phyloP scores from a whole-genome alignment of 2,113 vertebrate genomes.

The Gymnorhina tibicen region DNA sequence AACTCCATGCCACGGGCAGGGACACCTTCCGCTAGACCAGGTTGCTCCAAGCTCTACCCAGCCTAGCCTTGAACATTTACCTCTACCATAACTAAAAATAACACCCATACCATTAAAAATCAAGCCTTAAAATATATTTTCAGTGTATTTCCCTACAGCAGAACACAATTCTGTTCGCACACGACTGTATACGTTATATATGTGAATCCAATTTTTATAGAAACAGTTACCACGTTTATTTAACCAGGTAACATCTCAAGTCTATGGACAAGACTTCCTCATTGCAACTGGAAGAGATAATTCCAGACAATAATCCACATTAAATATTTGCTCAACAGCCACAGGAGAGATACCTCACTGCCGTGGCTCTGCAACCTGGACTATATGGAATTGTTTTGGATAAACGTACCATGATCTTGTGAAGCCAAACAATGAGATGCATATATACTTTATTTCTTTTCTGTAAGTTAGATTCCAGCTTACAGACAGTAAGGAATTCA shows the following conservation, averaged over 20 bases:
- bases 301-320: neutral
- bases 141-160: neutral
- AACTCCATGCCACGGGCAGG: neutral
- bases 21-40: neutral
- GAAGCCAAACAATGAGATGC: neutral
- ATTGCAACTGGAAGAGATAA: neutral
- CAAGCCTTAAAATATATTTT: neutral
- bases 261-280: neutral
- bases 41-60: neutral
- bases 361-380: neutral
- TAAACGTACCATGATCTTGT: neutral
- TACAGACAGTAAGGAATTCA: neutral
- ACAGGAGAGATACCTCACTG: neutral
- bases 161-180: neutral
- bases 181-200: fast-evolving
- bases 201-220: fast-evolving
- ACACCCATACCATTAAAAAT: neutral
- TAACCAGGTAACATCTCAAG: neutral
- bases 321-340: neutral
- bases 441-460: neutral
- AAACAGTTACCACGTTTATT: neutral
- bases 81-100: neutral
- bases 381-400: fast-evolving
- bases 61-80: neutral
- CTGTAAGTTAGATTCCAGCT: neutral